Evolutionary conservation across 1,140 invertebrate genomes (phyloP), one percentile per base, ranked within the genome.

Genomic region (Drosophila erecta): DNA sequence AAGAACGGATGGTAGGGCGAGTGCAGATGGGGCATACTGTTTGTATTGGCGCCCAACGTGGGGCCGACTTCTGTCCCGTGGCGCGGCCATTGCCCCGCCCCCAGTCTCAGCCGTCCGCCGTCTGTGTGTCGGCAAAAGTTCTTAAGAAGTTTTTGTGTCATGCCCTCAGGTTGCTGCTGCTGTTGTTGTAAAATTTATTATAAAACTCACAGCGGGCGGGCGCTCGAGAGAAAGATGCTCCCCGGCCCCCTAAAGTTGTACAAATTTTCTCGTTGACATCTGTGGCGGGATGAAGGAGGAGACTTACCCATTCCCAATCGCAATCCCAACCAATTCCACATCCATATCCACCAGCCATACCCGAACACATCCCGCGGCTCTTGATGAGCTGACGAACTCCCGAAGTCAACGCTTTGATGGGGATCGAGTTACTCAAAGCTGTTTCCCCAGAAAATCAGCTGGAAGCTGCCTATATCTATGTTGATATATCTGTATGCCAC

Each of bases 121-220:
- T 43, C 40, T 49, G 43, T 37, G 73, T 79, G 83, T 77, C 83
- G 83, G 83, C 83, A 87, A 87, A 76, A 87, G 79, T 87, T 87
- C 84, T 87, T 79, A 83, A 89, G 84, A 89, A 79, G 62, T 75
- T 66, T 81, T 62, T 71, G 67, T 85, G 81, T 85, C 81, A 85
- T 85, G 81, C 83, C 79, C 78, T 66, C 79, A 67, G 64, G 64
- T 67, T 85, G 54, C 37, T 38, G 37, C 54, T 62, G 66, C n/a
- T 66, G 46, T 65, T 85, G 74, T 81, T 87, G 83, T 87, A 72
- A 69, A 79, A 79, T 83, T 81, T 87, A 83, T 83, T 87, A 83
- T 89, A 79, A 81, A 72, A 72, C 57, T 64, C 66, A 66, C 75
- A 87, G 84, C 83, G 59, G 77, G 83, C 69, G 58, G 75, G 70